Percentiles rank a stretch among this genome's conserved stretches.
These are phyloP conservation scores for Meliscaeva auricollis DNA, from an alignment of 2,888 invertebrate genomes.

Conservation along the genomic window DNA sequence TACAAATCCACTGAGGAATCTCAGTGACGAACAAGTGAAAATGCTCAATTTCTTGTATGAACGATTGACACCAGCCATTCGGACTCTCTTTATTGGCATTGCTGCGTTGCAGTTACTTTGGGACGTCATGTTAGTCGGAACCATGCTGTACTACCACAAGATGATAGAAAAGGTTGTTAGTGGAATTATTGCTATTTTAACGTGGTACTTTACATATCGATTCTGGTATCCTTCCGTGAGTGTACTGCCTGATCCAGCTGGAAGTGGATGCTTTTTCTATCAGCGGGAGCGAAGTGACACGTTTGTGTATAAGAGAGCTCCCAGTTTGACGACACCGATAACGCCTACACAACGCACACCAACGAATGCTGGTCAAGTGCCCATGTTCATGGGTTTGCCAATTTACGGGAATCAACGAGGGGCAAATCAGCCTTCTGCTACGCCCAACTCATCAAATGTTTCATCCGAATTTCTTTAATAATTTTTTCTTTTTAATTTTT, in stretches of 20 bases:
- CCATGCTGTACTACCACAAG: conserved; percentile 97
- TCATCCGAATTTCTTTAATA: conserved; percentile 56
- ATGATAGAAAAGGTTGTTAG: conserved; percentile 98
- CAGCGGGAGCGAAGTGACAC: conserved; percentile 85
- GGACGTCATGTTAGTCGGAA: conserved; percentile 97
- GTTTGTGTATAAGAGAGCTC: conserved; percentile 80
- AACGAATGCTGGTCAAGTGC: conserved; percentile 81
- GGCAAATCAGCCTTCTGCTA: conserved; percentile 60
- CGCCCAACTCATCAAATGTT: conserved; percentile 26
- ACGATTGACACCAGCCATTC: conserved; percentile 92
- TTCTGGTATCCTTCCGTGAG: conserved; percentile 89
- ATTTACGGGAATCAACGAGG: conserved; percentile 84
- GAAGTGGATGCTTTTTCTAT: conserved; percentile 92
- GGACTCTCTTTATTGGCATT: conserved; percentile 91
- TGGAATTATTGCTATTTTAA: conserved; percentile 92
- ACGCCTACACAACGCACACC: conserved; percentile 81
- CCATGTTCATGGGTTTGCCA: conserved; percentile 93
- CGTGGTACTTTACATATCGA: conserved; percentile 96
- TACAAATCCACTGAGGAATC: conserved; percentile 88
- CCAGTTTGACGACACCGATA: conserved; percentile 77
- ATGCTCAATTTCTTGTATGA: conserved; percentile 90
- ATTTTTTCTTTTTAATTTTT: background rate
- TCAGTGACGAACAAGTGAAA: conserved; percentile 89
- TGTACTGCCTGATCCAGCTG: conserved; percentile 89
- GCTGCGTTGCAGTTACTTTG: conserved; percentile 93